A percentile compares a stretch with the other conserved stretches of the same genome.
phyloP scores from a whole-genome alignment of 23 tunicate genomes.

The Pegea sp. region DNA sequence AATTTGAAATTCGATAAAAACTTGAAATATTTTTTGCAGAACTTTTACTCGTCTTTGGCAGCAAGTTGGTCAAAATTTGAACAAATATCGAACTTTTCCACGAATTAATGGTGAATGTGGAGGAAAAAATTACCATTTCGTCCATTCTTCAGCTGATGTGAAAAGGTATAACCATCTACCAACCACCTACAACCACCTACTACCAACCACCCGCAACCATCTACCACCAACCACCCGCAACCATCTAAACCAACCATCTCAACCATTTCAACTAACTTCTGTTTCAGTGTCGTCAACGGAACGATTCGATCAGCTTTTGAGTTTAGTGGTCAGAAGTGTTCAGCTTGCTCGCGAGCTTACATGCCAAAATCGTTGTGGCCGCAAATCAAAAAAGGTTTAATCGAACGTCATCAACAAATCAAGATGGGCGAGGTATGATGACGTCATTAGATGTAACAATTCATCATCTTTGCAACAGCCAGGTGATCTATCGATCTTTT shows the following conservation, averaged over 20 bases:
- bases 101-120: slow-evolving; percentile 95
- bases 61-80: slow-evolving; percentile 87
- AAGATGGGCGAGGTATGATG: slow-evolving; percentile 55
- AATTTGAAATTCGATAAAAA: too few relatives aligned
- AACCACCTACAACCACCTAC: too few relatives aligned
- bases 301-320: slow-evolving; percentile 99
- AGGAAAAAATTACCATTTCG: slow-evolving; percentile 95
- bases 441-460: neutral
- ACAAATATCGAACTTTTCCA: slow-evolving; percentile 75
- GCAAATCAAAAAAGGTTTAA: slow-evolving; percentile 48
- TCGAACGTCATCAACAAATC: slow-evolving; percentile 52
- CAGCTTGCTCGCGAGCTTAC: slow-evolving; percentile 93
- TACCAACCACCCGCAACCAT: too few relatives aligned
- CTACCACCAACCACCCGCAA: too few relatives aligned
- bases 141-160: slow-evolving; percentile 81
- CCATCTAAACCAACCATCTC: too few relatives aligned
- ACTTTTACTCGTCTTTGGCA: slow-evolving; percentile 85
- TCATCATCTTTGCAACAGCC: slow-evolving; percentile 13
- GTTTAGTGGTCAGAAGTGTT: slow-evolving; percentile 96
- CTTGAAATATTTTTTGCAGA: slow-evolving; percentile 6
- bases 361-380: slow-evolving; percentile 90
- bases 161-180: slow-evolving; percentile 62
- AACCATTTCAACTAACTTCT: too few relatives aligned
- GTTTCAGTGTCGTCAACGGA: slow-evolving; percentile 67
- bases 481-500: slow-evolving; percentile 42